These are phyloP conservation scores for Chorisops tibialis DNA, from an alignment of 2,888 invertebrate species.

Conservation along the genomic window DNA sequence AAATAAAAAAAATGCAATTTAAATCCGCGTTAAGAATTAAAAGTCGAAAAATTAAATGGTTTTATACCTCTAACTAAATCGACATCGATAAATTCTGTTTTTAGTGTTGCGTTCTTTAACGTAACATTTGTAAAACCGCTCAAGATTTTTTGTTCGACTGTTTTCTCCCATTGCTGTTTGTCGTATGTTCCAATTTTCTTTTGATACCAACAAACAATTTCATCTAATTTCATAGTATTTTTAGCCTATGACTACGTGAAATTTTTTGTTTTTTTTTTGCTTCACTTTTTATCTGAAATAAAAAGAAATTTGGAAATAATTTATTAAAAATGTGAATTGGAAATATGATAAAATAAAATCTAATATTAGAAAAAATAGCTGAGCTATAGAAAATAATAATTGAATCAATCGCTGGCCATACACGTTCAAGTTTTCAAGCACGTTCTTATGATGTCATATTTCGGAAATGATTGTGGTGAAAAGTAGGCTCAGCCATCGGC, in stretches of 20 bases:
- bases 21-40: too few relatives aligned
- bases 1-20: too few relatives aligned
- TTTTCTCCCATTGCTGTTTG: constrained; percentile 96
- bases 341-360: too few relatives aligned
- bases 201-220: constrained; percentile 64
- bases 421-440: too few relatives aligned
- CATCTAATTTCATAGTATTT: constrained; percentile 53
- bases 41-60: not conserved
- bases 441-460: too few relatives aligned
- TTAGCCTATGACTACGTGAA: constrained; percentile 1
- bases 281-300: constrained; percentile 20
- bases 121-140: constrained; percentile 79
- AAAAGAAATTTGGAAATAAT: not conserved
- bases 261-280: too few relatives aligned
- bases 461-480: too few relatives aligned
- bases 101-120: constrained; percentile 73
- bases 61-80: constrained; percentile 85
- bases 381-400: too few relatives aligned
- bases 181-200: constrained; percentile 96
- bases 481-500: too few relatives aligned
- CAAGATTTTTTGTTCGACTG: constrained; percentile 86
- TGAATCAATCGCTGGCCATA: too few relatives aligned
- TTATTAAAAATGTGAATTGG: too few relatives aligned
- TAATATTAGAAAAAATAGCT: too few relatives aligned
- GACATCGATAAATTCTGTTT: constrained; percentile 92